These are phyloP conservation scores for Myotis daubentonii DNA, from an alignment of 2,797 vertebrate species.

Conservation along the genomic window DNA sequence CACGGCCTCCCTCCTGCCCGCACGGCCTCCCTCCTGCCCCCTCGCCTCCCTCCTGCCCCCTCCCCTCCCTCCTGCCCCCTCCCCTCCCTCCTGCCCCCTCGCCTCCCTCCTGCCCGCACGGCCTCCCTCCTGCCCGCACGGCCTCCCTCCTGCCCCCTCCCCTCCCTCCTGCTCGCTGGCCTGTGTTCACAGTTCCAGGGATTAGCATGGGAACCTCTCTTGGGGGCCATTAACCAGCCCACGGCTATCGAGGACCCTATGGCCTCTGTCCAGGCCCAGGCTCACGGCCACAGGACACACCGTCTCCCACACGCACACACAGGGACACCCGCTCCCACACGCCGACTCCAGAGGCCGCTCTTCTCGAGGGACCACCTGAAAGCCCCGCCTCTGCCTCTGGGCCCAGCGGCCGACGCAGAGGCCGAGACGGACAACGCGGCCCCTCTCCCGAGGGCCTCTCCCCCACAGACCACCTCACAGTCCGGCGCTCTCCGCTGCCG, in stretches of 20 bases:
- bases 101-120: too few species aligned
- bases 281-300: background rate
- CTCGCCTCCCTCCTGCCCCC: too few species aligned
- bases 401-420: accelerated
- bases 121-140: too few species aligned
- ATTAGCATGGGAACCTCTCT: accelerated
- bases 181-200: background rate
- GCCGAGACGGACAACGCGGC: background rate
- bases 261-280: background rate
- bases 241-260: too few species aligned
- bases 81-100: too few species aligned
- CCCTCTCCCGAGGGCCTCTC: accelerated
- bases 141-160: too few species aligned
- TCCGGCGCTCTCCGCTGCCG: accelerated
- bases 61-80: too few species aligned
- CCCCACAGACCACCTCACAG: accelerated
- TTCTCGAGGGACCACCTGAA: background rate
- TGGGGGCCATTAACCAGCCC: background rate
- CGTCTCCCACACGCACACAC: background rate
- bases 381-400: accelerated
- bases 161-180: too few species aligned
- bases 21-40: background rate
- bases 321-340: background rate
- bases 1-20: too few species aligned
- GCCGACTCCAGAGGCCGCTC: background rate